phyloP scores from a whole-genome alignment of 2,113 vertebrate genomes.

The Columba janthina region DNA sequence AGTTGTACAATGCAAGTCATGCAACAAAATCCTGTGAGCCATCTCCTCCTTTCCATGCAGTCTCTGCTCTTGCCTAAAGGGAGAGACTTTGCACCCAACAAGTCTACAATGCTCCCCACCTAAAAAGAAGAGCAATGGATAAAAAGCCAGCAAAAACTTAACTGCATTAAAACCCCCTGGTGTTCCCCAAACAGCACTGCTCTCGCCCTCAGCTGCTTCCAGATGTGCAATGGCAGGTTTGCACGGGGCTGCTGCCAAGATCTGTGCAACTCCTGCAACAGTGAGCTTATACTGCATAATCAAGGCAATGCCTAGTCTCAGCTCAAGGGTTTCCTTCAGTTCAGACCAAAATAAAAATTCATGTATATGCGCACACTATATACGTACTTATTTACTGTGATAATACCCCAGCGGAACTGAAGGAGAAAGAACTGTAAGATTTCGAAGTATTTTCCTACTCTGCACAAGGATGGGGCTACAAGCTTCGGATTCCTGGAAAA shows the following conservation, averaged over 20 bases:
- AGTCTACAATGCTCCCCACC: rapidly evolving
- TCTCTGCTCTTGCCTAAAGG: not conserved
- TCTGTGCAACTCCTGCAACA: rapidly evolving
- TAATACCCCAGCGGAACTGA: not conserved
- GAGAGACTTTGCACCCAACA: not conserved
- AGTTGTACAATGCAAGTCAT: rapidly evolving
- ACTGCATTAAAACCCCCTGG: not conserved
- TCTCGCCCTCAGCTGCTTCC: not conserved
- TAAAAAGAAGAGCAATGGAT: not conserved
- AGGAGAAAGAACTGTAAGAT: not conserved
- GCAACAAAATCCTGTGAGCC: not conserved
- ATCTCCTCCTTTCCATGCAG: no score
- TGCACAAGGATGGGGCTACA: not conserved
- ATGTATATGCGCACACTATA: no score
- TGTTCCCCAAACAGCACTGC: rapidly evolving
- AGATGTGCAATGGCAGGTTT: not conserved
- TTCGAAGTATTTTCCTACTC: not conserved
- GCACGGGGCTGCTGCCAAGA: rapidly evolving
- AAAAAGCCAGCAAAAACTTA: not conserved
- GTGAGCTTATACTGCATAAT: rapidly evolving
- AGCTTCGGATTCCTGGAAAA: not conserved
- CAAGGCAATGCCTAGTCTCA: not conserved
- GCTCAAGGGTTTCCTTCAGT: not conserved
- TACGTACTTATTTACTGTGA: not conserved
- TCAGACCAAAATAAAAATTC: not conserved